Evolutionary conservation across 2,888 invertebrate genomes (phyloP), one percentile per base, ranked within the genome.

Genomic region (Hydroisotoma schaefferi): DNA sequence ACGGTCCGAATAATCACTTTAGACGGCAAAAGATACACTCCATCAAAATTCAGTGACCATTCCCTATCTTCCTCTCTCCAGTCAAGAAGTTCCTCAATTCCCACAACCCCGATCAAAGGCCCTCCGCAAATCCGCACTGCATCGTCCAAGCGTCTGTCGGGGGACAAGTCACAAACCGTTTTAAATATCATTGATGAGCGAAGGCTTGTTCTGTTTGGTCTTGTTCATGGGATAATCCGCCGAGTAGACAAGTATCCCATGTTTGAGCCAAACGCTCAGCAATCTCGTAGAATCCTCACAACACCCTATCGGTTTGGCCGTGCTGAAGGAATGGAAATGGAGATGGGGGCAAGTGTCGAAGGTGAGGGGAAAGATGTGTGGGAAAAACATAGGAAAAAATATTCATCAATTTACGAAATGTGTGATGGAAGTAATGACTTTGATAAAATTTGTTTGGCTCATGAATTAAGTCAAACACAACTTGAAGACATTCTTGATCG

Each of bases 381-480:
- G 62, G 23, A 63, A n/a, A 65, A 63, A 52, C 57, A 59, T 57
- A 53, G 69, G 28, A 60, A 67, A 58, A 64, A 65, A 59, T 57
- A 70, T 64, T 49, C 69, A 71, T 22, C 74, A 3, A 65, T 79
- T 25, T 74, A 76, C 48, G 73, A 73, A 18, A 76, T 87, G 73
- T 89, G 93, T 75, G 88, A 87, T 46, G 94, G 94, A 0, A 79
- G 82, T 1, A 85, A 87, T 65, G 89, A 87, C 75, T 83, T 87
- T 59, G 94, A 95, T 78, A 91, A 94, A 77, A 93, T 95, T 73
- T 94, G 94, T 77, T 90, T 92, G 75, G 83, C 87, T 59, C 87
- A 88, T 10, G 86, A 87, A 18, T 81, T 90, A 44, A 86, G 86
- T 57, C 81, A 86, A 5, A 84, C 84, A 43, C 85, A 87, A 63